Evolutionary conservation across 1,140 invertebrate genomes (phyloP), one percentile per base, ranked within the genome.

Genomic region (Saccostrea cuccullata): DNA sequence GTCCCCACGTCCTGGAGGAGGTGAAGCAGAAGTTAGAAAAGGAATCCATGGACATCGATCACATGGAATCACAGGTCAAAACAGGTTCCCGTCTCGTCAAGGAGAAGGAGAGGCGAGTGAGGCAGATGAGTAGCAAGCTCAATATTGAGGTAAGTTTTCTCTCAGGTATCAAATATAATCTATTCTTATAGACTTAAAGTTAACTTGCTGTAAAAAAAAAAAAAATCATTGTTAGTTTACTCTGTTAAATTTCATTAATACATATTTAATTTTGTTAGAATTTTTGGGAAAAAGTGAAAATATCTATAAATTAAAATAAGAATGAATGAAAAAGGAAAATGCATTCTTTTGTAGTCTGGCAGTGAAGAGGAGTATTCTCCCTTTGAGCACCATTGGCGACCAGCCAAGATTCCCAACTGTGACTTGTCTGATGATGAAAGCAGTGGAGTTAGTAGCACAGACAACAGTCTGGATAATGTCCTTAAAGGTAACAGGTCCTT

Each of bases 391-490:
- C 88, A 91, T 55, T 93, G 91, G 87, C 86, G 88, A 12, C 91
- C 91, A 30, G 86, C 89, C 0, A 88, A 67, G 30, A 77, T 94
- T 60, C 92, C 91, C 0, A 92, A 90, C 87, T 84, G 93, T 88
- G 92, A 93, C 87, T 67, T 94, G 0, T 94, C 92, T 91, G 93
- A 94, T 87, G 92, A 93, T 87, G 93, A 94, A 67, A 94, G 93
- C 73, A 94, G 93, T 90, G 93, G 93, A 30, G 91, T 94, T 64
- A 93, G 93, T 88, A 94, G 93, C 82, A 92, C 91, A 64, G 92
- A 94, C 82, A 90, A 92, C 70, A 93, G 91, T 86, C 90, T 93
- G 36, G 93, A 94, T 55, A 93, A 93, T 87, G 92, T 92, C 13
- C 86, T 94, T 13, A 91, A 91, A 86, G 91, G 92, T 94, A 60